phyloP scores from a whole-genome alignment of 2,888 invertebrate genomes.

The Ornithoptera priamus region DNA sequence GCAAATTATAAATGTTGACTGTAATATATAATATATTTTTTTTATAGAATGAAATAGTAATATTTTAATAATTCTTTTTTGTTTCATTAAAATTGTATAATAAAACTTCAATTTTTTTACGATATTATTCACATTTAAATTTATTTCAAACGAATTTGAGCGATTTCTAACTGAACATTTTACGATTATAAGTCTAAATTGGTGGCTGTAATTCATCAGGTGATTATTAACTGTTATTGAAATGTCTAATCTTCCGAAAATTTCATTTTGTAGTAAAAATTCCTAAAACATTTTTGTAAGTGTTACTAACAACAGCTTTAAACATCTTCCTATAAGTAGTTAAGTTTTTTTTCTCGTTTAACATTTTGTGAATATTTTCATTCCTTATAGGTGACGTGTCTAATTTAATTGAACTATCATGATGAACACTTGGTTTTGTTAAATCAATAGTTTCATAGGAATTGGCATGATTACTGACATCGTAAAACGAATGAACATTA shows the following conservation, averaged over 20 bases:
- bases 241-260: background rate
- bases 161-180: too few species aligned
- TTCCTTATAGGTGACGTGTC: slow-evolving; percentile 63
- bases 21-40: too few species aligned
- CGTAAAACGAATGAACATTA: slow-evolving; percentile 33
- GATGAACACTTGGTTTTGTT: slow-evolving; percentile 33
- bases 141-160: too few species aligned
- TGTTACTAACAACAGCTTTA: slow-evolving; percentile 47
- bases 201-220: too few species aligned
- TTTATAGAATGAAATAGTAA: too few species aligned
- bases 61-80: too few species aligned
- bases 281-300: slow-evolving; percentile 46
- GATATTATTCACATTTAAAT: too few species aligned
- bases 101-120: too few species aligned
- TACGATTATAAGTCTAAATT: too few species aligned
- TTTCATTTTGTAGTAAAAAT: slow-evolving; percentile 28
- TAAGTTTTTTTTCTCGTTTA: slow-evolving; percentile 42
- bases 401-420: slow-evolving; percentile 42
- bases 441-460: slow-evolving; percentile 62
- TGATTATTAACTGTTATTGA: too few species aligned
- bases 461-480: slow-evolving; percentile 38
- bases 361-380: slow-evolving; percentile 43
- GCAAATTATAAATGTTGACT: too few species aligned
- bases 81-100: too few species aligned
- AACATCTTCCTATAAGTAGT: slow-evolving; percentile 47